These are phyloP conservation scores for Holothuria glaberrima DNA, from an alignment of 35 echinoderm and acorn worm genomes.

Conservation along the genomic window DNA sequence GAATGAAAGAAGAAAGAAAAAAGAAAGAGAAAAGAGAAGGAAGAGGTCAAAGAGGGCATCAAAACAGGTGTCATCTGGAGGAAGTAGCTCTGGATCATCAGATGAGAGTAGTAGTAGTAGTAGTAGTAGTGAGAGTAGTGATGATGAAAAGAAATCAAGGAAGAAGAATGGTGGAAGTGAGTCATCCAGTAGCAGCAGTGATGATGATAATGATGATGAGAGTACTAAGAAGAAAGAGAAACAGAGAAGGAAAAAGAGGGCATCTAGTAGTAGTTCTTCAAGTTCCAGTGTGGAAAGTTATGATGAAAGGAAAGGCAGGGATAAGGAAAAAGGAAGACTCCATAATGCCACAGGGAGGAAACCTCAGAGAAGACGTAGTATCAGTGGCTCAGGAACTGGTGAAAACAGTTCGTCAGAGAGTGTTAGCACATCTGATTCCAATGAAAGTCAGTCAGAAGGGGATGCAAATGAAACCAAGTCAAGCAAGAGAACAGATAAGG, in stretches of 20 bases:
- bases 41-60: background rate
- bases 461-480: background rate
- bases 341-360: background rate
- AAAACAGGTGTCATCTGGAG: background rate
- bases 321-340: background rate
- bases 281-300: slow-evolving; percentile 17
- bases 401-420: slow-evolving; percentile 15
- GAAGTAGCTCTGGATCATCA: background rate
- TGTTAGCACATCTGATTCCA: background rate
- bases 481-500: no score
- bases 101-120: background rate
- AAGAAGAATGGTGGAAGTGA: background rate
- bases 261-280: no score
- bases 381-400: slow-evolving; percentile 11
- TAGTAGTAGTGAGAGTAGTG: background rate
- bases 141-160: background rate
- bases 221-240: background rate
- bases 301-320: background rate
- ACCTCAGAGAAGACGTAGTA: background rate
- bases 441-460: background rate
- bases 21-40: background rate
- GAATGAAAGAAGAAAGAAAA: background rate
- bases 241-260: background rate
- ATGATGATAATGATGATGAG: background rate
- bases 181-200: background rate